Conservation (phyloP, 2,797 vertebrate species). For the Halcyon badia region DNA sequence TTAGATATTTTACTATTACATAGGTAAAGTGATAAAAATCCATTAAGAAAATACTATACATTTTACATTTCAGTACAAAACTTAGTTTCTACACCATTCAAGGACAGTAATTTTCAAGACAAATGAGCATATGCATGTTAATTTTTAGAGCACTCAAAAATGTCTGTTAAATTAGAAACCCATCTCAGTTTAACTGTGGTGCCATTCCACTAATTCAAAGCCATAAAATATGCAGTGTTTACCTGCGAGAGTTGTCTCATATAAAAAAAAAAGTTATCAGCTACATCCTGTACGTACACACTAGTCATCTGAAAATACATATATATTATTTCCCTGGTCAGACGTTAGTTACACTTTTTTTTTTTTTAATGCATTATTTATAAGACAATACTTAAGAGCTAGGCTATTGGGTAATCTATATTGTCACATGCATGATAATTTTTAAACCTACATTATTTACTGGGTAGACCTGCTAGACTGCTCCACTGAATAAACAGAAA, state of each 20-base stretch:
- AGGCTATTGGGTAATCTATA: not conserved
- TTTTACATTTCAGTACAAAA: not conserved
- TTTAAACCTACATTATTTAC: slow-evolving; percentile 12
- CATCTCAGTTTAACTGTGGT: not conserved
- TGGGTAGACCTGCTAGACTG: not conserved
- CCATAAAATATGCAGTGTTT: slow-evolving; percentile 47
- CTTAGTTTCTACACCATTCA: not conserved
- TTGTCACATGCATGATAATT: not conserved
- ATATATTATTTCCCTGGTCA: not conserved
- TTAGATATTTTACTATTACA: not conserved
- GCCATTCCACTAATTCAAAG: not conserved
- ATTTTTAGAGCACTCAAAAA: not conserved
- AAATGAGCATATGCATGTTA: not conserved
- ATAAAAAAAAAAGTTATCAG: not conserved
- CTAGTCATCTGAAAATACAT: not conserved
- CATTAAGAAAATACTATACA: not conserved
- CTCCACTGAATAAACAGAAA: slow-evolving; percentile 12
- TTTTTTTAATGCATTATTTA: not conserved
- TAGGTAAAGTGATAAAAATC: not conserved
- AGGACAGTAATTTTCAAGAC: not conserved
- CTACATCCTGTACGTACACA: not conserved
- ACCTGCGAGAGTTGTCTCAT: not conserved
- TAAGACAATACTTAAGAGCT: not conserved
- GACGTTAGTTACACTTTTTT: not conserved
- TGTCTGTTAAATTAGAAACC: not conserved